Evolutionary conservation across 2,113 vertebrate genomes (phyloP).

Genomic region (Dinomys branickii): DNA sequence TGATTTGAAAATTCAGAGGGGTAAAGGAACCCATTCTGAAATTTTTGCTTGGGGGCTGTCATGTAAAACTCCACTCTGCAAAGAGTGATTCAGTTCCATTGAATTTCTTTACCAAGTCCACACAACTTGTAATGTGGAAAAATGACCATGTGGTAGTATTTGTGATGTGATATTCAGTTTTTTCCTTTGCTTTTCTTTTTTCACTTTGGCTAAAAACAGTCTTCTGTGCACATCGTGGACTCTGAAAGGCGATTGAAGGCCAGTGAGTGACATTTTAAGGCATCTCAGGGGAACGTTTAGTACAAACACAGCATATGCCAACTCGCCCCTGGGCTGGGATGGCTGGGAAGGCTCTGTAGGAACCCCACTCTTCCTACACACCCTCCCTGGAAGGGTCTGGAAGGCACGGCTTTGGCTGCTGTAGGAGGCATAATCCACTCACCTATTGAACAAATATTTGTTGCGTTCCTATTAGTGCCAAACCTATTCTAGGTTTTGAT

Average conservation of each 20-base stretch:
- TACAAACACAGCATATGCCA: slow-evolving; percentile 63
- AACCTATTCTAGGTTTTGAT: not conserved
- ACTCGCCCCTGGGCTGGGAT: slow-evolving; percentile 57
- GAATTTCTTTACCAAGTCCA: slow-evolving; percentile 67
- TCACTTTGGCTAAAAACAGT: slow-evolving; percentile 67
- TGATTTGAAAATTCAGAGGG: slow-evolving; percentile 3
- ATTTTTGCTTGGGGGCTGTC: slow-evolving; percentile 48
- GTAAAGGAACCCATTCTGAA: slow-evolving; percentile 27
- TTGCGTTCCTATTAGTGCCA: slow-evolving; percentile 54
- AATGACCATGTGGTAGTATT: slow-evolving; percentile 61
- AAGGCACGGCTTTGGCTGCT: slow-evolving; percentile 58
- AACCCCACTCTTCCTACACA: slow-evolving; percentile 2
- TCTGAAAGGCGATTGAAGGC: slow-evolving; percentile 52
- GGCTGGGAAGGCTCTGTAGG: not conserved
- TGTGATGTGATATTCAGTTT: slow-evolving; percentile 44
- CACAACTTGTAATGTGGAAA: slow-evolving; percentile 56
- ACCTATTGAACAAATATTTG: slow-evolving; percentile 72
- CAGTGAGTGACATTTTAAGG: slow-evolving; percentile 39
- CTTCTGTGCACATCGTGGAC: slow-evolving; percentile 68
- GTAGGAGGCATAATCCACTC: slow-evolving; percentile 20
- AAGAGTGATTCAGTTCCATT: slow-evolving; percentile 27
- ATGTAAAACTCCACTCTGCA: slow-evolving; percentile 8
- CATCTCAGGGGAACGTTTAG: slow-evolving; percentile 34
- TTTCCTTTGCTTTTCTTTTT: not conserved
- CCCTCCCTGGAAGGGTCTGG: slow-evolving; percentile 46